These are phyloP conservation scores for Phasianus colchicus DNA, from an alignment of 2,113 vertebrate genomes.

Conservation along the genomic window DNA sequence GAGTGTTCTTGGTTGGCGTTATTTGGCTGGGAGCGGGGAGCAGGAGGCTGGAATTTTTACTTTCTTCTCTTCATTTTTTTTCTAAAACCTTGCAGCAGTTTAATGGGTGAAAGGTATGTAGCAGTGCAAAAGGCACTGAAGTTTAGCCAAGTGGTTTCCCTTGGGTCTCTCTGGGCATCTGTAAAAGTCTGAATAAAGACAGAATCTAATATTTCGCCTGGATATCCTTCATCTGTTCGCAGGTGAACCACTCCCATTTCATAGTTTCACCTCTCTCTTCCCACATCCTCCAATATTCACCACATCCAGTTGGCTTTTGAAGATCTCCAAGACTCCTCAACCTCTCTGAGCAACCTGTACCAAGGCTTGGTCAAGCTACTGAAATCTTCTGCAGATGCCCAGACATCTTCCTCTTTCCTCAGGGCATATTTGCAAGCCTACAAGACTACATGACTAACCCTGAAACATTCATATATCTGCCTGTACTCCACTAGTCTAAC, in stretches of 20 bases:
- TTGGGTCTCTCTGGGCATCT: not conserved
- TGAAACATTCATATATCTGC: not conserved
- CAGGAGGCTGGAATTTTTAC: not conserved
- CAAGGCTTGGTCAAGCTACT: not conserved
- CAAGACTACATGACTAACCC: too few species aligned
- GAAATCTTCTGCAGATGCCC: not conserved
- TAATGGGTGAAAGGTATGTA: not conserved
- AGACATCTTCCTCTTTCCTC: not conserved
- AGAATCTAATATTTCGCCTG: not conserved
- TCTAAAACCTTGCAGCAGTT: not conserved
- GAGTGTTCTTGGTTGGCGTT: not conserved
- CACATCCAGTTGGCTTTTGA: not conserved
- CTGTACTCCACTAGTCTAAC: not conserved
- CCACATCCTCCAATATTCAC: not conserved
- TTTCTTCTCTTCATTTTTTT: not conserved
- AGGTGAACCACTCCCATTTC: not conserved
- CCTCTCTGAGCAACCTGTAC: not conserved
- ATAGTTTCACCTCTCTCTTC: not conserved
- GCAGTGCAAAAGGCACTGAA: not conserved
- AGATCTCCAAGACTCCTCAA: not conserved
- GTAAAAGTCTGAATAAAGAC: not conserved
- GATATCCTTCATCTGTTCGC: not conserved
- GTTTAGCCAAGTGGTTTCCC: not conserved
- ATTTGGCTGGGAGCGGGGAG: fast-evolving
- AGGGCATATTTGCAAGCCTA: not conserved